Percentiles rank a stretch among this genome's conserved stretches.
phyloP scores from a whole-genome alignment of 2,113 vertebrate genomes.

The Ibidorhyncha struthersii region DNA sequence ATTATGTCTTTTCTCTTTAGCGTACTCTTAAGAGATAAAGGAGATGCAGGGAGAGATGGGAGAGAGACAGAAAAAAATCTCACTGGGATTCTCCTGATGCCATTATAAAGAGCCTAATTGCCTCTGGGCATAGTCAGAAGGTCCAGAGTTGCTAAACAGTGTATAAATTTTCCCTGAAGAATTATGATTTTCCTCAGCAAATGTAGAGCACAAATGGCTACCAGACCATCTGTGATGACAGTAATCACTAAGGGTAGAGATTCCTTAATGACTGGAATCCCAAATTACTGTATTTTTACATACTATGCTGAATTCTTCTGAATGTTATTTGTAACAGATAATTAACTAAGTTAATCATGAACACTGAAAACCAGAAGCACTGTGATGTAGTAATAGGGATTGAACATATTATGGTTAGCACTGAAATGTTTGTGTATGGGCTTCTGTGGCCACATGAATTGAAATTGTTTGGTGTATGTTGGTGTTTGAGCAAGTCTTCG shows the following conservation, averaged over 20 bases:
- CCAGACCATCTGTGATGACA: slow-evolving; percentile 17
- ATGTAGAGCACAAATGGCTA: slow-evolving; percentile 2
- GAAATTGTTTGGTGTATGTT: not conserved
- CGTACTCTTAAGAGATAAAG: not conserved
- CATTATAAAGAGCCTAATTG: slow-evolving; percentile 17
- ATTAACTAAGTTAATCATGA: slow-evolving; percentile 1
- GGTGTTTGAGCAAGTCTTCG: not conserved
- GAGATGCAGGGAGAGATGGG: not conserved
- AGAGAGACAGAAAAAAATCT: not conserved
- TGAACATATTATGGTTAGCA: not conserved
- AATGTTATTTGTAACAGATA: not conserved
- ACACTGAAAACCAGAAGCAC: not conserved
- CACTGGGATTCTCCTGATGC: not conserved
- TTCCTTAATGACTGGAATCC: slow-evolving; percentile 40
- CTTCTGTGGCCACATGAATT: not conserved
- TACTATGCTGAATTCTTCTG: not conserved
- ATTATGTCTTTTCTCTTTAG: not conserved
- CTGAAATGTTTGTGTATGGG: not conserved
- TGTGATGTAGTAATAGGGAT: not conserved
- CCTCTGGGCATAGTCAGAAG: slow-evolving; percentile 31
- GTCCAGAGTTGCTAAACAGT: slow-evolving; percentile 34
- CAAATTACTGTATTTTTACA: slow-evolving; percentile 18
- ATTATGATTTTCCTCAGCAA: slow-evolving; percentile 33
- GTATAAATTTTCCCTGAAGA: slow-evolving; percentile 33
- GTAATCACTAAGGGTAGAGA: not conserved